Evolutionary conservation across 2,888 invertebrate species (phyloP), one percentile per base, ranked within the genome.

Genomic region (Chironomus riparius): DNA sequence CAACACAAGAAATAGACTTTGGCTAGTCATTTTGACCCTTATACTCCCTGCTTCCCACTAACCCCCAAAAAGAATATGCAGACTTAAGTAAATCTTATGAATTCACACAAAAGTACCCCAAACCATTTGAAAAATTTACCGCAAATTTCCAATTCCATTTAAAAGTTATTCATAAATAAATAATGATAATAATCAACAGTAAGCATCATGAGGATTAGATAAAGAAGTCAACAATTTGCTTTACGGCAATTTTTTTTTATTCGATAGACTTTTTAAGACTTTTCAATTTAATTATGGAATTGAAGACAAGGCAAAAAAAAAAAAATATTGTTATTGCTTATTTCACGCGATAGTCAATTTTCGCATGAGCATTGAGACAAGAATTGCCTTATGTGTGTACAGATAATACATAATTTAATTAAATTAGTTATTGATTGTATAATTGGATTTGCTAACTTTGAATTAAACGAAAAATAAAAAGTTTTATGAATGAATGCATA

Each of bases 381-480:
- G 10, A 38, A 38, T 10, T 38, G 10, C 38, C 65, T 24, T 21
- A 24, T 24, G 10, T 13, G 24, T 21, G 13, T 24, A 24, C 12
- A 10, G 22, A 10, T 65, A 12, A 4, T 21, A 18, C 22, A 65
- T 22, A 56, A 7, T 56, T 5, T 65, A 65, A 65, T 65, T 65
- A 65, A 65, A 65, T 65, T 24, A 65, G 13, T 65, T 24, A 13
- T 65, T 65, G 21, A 65, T 65, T 65, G 65, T 65, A 65, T 65
- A 65, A 65, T 65, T 65, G 56, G 56, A 38, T 18, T 18, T 18
- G 65, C 24, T 21, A 65, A 24, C 21, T 24, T 5, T 22, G 21
- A 24, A 12, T 21, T 22, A 28, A 28, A 28, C 22, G 4, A 50
- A 50, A 22, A n/a, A n/a, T n/a, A 50, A n/a, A n/a, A n/a, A n/a